These are phyloP conservation scores for Callorhinus ursinus DNA, from an alignment of 2,113 vertebrate species.

Conservation along the genomic window DNA sequence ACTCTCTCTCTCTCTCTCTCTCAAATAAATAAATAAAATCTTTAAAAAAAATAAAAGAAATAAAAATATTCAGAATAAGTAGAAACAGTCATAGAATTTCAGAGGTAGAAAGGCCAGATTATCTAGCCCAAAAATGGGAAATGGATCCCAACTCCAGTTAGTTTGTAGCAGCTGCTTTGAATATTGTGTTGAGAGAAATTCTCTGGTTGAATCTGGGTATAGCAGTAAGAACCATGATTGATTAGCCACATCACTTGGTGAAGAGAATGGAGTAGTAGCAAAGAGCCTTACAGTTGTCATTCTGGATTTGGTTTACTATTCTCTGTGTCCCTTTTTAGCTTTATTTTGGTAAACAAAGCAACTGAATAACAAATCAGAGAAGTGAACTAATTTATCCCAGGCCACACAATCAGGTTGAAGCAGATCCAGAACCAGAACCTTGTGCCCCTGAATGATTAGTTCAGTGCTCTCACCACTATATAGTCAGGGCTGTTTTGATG, in stretches of 20 bases:
- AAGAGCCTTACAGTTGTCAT: not conserved
- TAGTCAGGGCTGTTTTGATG: not conserved
- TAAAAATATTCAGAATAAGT: not conserved
- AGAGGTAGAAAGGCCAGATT: not conserved
- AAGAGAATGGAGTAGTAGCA: no score
- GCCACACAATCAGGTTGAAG: not conserved
- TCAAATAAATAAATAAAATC: no score
- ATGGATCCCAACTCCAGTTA: not conserved
- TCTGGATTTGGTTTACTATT: not conserved
- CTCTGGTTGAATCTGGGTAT: not conserved
- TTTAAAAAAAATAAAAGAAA: no score
- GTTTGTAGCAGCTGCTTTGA: not conserved
- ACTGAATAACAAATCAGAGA: not conserved
- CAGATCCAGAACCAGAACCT: not conserved
- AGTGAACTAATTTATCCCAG: not conserved
- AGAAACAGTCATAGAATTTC: not conserved
- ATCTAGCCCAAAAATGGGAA: not conserved
- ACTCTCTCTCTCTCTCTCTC: no score
- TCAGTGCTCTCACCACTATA: not conserved
- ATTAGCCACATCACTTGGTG: not conserved
- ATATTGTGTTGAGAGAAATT: not conserved
- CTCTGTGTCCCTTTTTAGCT: not conserved
- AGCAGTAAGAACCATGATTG: not conserved
- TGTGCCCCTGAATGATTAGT: not conserved
- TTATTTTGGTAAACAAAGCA: not conserved